A percentile compares a stretch with the other conserved stretches of the same genome.
Evolutionary conservation across 2,888 invertebrate genomes (phyloP).

Genomic region (Standfussiana lucernea): DNA sequence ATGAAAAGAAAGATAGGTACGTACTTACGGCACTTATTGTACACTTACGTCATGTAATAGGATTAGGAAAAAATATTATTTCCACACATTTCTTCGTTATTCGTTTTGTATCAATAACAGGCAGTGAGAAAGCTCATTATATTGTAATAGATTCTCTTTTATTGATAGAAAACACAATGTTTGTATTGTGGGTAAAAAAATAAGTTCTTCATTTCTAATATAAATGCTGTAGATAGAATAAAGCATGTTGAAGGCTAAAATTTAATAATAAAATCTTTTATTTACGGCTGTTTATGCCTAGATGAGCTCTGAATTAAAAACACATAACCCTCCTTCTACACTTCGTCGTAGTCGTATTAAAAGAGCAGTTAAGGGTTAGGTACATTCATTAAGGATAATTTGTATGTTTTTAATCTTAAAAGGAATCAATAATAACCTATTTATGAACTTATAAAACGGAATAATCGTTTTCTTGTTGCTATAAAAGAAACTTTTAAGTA

Average conservation of each 20-base stretch:
- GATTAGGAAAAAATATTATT: background rate
- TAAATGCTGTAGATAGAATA: background rate
- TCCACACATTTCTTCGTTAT: conserved; percentile 10
- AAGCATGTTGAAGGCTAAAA: background rate
- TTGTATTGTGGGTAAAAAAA: background rate
- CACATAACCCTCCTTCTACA: too few species aligned
- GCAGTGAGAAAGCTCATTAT: background rate
- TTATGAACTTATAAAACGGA: background rate
- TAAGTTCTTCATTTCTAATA: background rate
- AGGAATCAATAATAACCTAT: background rate
- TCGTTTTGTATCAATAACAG: background rate
- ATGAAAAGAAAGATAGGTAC: background rate
- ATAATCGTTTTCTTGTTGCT: background rate
- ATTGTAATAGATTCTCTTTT: background rate
- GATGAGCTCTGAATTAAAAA: too few species aligned
- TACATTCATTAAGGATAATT: background rate
- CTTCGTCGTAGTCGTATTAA: too few species aligned
- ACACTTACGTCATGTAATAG: background rate
- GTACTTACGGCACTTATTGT: background rate
- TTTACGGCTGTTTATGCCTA: too few species aligned
- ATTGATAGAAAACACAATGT: background rate
- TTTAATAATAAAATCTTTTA: background rate
- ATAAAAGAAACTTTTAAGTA: conserved; percentile 12
- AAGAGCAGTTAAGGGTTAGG: too few species aligned
- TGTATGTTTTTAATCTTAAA: background rate